Base-by-base conservation (phyloP, 2,888 invertebrate genomes). In the Sinhomidia bicolor region DNA sequence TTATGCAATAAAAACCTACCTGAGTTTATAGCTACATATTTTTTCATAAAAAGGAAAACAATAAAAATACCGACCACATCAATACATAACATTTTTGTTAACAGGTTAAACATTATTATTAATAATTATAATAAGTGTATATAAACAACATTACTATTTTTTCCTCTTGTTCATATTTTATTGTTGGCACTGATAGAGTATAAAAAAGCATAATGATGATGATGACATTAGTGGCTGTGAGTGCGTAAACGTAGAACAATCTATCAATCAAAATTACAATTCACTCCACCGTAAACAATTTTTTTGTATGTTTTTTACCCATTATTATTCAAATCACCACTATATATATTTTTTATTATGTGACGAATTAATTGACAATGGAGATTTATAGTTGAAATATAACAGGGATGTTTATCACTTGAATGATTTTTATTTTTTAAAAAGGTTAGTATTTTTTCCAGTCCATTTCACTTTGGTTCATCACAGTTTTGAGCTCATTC, bases 401-500 rank as follows among this genome's bases (percentile, higher is more conserved):
- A n/a, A 89, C 85, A 85, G 89, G 85, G 85, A 82, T 89, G 9
- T 89, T 80, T 89, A 85, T 85, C 85, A 87, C 85, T 80, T 60
- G 80, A 82, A 32, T 71, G 44, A 5, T 20, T 54, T 54, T 57
- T 71, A 51, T 32, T 65, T 79, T 32, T 14, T 23, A 60, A 74
- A 76, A 78, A 60, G 23, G 71, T 81, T 62, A 71, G 14, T 62
- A 68, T 62, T 78, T 71, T 78, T 81, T 85, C 80, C 83, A 85
- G 84, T 89, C 89, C 89, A 85, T 90, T 80, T 89, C 79, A 85
- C 89, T 90, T 90, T 89, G 89, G 89, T 91, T 91, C 84, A 91
- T 91, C 91, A 91, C 91, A 91, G 91, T 89, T 81, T 91, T 91
- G 91, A 91, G 91, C 91, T 90, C 88, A 90, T 80, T 54, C n/a